Evolutionary conservation across 1,140 invertebrate genomes (phyloP), one percentile per base, ranked within the genome.

Genomic region (Hylaeus volcanicus): DNA sequence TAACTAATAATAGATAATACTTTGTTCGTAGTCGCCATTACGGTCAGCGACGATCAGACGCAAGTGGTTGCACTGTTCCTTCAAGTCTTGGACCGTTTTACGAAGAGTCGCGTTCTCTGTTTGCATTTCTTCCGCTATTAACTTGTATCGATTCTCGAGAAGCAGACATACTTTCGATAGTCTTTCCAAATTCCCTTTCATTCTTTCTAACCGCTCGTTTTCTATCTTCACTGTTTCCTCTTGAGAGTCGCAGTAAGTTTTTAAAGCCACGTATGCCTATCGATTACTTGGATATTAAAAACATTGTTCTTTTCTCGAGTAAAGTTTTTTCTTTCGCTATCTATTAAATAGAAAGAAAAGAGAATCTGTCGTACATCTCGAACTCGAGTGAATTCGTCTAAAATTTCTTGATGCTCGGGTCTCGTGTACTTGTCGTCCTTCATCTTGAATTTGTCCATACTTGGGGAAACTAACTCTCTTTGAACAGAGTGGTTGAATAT

Each of bases 261-360:
- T 69, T 11, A 87, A 37, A 14, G 63, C 78, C 1, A 74, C 8
- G 61, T 87, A 83, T 51, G 71, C 48, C 89, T 88, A 65, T 43
- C 3, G 11, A 58, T 39, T 37, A n/a, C n/a, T 1, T n/a, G 3
- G 6, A 60, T 56, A 74, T 39, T 68, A 45, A 12, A 39, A 61
- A 51, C 39, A 58, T 58, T 6, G 5, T 61, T n/a, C 11, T 58
- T 2, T 58, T 5, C 43, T 26, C 26, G 26, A 26, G 26, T 26
- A 26, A 26, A 0, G 26, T 26, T 26, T 26, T 26, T 26, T 26
- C 26, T 26, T 26, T 26, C 26, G 26, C 26, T 26, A 26, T 26
- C 26, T 26, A 26, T 26, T 26, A 26, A 26, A 26, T 26, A 26
- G 0, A 26, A 26, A 26, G 26, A 76, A 64, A 11, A 26, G 39